Conservation (phyloP, 2,888 invertebrate genomes). For the Phengaris alcon region DNA sequence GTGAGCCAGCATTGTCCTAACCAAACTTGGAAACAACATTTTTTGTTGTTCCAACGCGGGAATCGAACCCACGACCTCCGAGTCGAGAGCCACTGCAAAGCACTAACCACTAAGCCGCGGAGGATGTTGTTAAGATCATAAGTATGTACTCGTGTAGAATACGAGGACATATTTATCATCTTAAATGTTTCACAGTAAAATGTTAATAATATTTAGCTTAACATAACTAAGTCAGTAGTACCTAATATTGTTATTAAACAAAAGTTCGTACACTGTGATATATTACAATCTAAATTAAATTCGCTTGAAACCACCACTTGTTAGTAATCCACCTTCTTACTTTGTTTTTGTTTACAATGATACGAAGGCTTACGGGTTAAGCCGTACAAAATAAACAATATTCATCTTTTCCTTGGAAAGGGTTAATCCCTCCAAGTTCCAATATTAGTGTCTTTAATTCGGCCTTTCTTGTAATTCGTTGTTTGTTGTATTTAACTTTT, state of each 20-base stretch:
- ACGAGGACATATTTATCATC: too few species aligned
- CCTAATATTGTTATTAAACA: background rate
- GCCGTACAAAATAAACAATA: background rate
- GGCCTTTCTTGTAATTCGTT: background rate
- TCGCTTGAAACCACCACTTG: slow-evolving; percentile 1
- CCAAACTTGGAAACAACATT: too few species aligned
- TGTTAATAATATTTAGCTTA: background rate
- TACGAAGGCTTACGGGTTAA: background rate
- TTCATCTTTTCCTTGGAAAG: background rate
- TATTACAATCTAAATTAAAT: background rate
- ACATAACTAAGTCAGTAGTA: background rate
- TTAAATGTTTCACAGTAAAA: too few species aligned
- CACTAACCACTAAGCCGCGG: too few species aligned
- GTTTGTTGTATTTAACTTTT: background rate
- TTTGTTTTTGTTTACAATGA: slow-evolving; percentile 19
- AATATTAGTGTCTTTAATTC: slow-evolving; percentile 35
- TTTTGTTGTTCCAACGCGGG: too few species aligned
- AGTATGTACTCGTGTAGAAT: too few species aligned
- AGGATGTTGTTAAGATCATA: too few species aligned
- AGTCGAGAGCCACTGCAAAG: too few species aligned
- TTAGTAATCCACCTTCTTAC: slow-evolving; percentile 6
- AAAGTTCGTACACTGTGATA: background rate
- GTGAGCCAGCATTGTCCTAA: too few species aligned
- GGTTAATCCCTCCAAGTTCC: background rate
- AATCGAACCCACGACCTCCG: too few species aligned